phyloP scores from a whole-genome alignment of 2,888 invertebrate genomes.

The Andrena haemorrhoa region DNA sequence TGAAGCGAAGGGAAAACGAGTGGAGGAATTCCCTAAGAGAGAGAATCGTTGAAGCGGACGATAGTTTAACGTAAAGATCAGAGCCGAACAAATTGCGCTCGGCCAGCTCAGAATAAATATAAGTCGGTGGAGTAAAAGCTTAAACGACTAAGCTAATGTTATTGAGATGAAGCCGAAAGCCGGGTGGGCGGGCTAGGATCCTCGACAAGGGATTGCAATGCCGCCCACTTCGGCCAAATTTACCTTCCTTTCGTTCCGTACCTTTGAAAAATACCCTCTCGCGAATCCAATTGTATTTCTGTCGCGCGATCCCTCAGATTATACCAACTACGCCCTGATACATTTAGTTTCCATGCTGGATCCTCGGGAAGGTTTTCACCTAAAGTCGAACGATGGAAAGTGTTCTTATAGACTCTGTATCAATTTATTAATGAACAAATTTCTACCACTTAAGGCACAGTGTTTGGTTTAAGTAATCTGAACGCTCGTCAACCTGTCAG shows the following conservation, averaged over 20 bases:
- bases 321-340: slow-evolving; percentile 71
- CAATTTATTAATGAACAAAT: no score
- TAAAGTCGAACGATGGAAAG: background rate
- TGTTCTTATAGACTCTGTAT: no score
- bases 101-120: slow-evolving; percentile 67
- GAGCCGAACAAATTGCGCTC: slow-evolving; percentile 50
- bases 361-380: background rate
- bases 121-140: slow-evolving; percentile 78
- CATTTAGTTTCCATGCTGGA: background rate
- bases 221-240: slow-evolving; percentile 78
- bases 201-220: slow-evolving; percentile 75
- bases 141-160: slow-evolving; percentile 82
- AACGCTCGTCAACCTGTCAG: no score
- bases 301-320: slow-evolving; percentile 65
- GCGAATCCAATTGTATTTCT: slow-evolving; percentile 76
- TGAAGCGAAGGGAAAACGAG: background rate
- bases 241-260: slow-evolving; percentile 64
- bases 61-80: slow-evolving; percentile 15
- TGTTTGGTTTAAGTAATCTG: no score
- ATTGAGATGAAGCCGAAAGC: slow-evolving; percentile 80
- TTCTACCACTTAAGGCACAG: no score
- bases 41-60: slow-evolving; percentile 4
- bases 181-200: slow-evolving; percentile 76
- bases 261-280: slow-evolving; percentile 64
- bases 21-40: background rate